These are phyloP conservation scores for Astur gentilis DNA, from an alignment of 2,113 vertebrate genomes.

Conservation along the genomic window DNA sequence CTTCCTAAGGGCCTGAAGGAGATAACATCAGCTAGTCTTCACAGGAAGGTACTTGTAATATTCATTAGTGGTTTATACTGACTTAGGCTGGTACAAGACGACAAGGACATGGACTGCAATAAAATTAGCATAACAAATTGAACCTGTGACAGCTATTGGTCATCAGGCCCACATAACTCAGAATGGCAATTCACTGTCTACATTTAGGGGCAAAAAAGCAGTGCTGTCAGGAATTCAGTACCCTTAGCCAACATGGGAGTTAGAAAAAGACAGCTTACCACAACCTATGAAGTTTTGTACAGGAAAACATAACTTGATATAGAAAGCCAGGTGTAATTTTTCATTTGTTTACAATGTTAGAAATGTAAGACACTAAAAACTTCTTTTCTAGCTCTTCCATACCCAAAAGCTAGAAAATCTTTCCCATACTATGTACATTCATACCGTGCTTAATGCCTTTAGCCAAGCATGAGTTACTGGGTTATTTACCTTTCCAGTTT, in stretches of 20 bases:
- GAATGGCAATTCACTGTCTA: not conserved
- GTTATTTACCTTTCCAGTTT: not conserved
- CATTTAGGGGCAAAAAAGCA: not conserved
- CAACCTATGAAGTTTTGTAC: not conserved
- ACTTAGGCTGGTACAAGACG: not conserved
- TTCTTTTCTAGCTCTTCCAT: not conserved
- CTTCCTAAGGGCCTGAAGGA: not conserved
- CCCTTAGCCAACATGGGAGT: not conserved
- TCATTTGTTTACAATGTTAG: not conserved
- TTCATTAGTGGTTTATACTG: not conserved
- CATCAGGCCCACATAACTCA: not conserved
- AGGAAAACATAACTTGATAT: not conserved
- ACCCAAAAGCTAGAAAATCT: not conserved
- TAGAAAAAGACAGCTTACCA: not conserved
- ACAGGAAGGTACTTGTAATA: not conserved
- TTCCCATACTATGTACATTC: not conserved
- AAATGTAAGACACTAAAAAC: not conserved
- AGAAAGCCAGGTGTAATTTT: not conserved
- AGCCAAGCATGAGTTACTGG: not conserved
- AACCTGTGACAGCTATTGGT: slow-evolving; percentile 6
- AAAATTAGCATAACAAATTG: slow-evolving; percentile 39
- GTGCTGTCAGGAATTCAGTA: not conserved
- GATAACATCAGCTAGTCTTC: not conserved
- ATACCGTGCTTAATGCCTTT: not conserved
- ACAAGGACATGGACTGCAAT: slow-evolving; percentile 6